Base-by-base conservation (phyloP, 2,113 vertebrate genomes). In the Corythoichthys haematopterus region DNA sequence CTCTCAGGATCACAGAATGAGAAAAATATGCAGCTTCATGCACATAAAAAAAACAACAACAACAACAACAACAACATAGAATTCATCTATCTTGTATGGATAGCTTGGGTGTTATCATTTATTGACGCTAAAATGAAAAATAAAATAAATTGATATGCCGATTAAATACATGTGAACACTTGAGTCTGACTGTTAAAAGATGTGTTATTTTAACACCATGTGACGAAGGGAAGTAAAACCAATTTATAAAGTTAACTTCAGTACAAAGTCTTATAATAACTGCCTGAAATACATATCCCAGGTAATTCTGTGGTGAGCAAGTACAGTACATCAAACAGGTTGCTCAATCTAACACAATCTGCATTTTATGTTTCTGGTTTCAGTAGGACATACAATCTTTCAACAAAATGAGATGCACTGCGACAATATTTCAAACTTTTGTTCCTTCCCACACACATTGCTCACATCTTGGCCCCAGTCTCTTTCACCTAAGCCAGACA, bases 401-500 rank as follows among this genome's bases (percentile, higher is more conserved):
- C 5, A 33, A 33, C 20, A 1, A 62, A 62, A 62, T 16, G 38
- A n/a, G 11, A 11, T 7, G 10, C 46, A 28, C 14, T 7, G 10
- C 10, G 45, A 11, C 12, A 7, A 6, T 62, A 33, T 62, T 2
- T 14, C 40, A 43, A 43, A 3, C n/a, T 28, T 61, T 14, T 20
- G 60, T 47, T 62, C 10, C 40, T 10, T 13, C 55, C n/a, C 20
- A 11, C 59, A 62, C 40, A 62, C 40, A 62, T 45, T 46, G 40
- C 60, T 68, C 40, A 61, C 61, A 57, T 20, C 43, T 8, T 9
- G 53, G 65, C 71, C 69, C 43, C 51, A 15, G 33, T 3, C 45
- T 66, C 69, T 57, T 53, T 65, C n/a, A 66, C 69, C 66, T 61
- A 33, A 35, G 36, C 70, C 38, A 68, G 46, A 74, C 65, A 62